A percentile compares a stretch with the other conserved stretches of the same genome.
Conservation (phyloP, 2,888 invertebrate genomes). For the Hylaea fasciaria region DNA sequence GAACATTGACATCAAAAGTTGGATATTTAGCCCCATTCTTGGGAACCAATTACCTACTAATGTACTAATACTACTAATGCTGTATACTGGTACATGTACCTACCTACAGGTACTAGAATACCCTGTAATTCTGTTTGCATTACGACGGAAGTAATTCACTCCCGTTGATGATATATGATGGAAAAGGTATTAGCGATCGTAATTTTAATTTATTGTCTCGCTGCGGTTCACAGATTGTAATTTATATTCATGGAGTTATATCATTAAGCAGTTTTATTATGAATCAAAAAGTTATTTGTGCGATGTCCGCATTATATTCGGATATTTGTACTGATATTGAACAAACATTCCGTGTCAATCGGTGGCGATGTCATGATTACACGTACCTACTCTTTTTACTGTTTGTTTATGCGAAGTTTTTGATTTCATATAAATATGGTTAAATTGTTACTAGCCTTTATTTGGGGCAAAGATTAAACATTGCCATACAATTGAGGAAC, state of each 20-base stretch:
- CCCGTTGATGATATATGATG: background rate
- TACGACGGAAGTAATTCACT: conserved; percentile 12
- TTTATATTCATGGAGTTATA: conserved; percentile 36
- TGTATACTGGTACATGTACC: background rate
- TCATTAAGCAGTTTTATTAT: conserved; percentile 26
- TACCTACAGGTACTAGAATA: conserved; percentile 2
- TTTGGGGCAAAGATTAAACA: too few relatives aligned
- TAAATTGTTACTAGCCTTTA: too few relatives aligned
- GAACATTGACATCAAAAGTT: conserved; percentile 2
- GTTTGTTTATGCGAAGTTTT: too few relatives aligned
- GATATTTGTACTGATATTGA: background rate
- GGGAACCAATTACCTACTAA: too few relatives aligned
- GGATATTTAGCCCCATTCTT: background rate
- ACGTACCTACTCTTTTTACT: too few relatives aligned
- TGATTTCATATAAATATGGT: too few relatives aligned
- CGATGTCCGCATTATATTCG: background rate
- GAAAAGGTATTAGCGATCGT: conserved; percentile 6
- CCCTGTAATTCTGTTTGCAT: conserved; percentile 21
- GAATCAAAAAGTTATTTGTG: conserved; percentile 16
- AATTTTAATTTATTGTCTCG: conserved; percentile 33
- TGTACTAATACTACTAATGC: background rate
- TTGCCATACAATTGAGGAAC: too few relatives aligned
- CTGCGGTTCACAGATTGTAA: conserved; percentile 32
- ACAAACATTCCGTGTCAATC: too few relatives aligned
- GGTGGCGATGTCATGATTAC: too few relatives aligned